Evolutionary conservation across 2,888 invertebrate genomes (phyloP).

Genomic region (Plebejus anna): DNA sequence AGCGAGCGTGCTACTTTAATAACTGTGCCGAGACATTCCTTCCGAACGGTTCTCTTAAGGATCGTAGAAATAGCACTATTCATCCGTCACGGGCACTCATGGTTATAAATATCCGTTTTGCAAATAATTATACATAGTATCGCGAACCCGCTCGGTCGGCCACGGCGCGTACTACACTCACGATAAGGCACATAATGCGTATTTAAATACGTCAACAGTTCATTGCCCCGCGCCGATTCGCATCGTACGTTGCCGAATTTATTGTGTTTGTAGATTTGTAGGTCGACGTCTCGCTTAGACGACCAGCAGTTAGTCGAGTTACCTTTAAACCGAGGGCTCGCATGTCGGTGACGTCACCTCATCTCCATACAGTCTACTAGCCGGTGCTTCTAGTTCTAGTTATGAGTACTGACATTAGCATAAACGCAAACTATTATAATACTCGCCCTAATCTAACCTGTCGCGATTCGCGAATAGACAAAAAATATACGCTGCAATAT

Average conservation of each 20-base stretch:
- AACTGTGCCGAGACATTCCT: conserved; percentile 37
- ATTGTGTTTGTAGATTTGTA: conserved; percentile 79
- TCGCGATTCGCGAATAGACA: conserved; percentile 60
- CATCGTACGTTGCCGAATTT: conserved; percentile 72
- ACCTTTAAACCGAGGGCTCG: conserved; percentile 72
- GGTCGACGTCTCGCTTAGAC: conserved; percentile 56
- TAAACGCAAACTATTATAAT: conserved; percentile 65
- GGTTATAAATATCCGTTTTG: conserved; percentile 73
- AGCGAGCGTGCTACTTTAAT: conserved; percentile 17
- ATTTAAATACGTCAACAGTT: conserved; percentile 78
- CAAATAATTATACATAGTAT: conserved; percentile 58
- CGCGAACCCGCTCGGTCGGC: conserved; percentile 60
- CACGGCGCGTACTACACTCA: conserved; percentile 68
- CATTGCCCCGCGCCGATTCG: conserved; percentile 70
- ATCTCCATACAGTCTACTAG: conserved; percentile 56
- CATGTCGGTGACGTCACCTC: conserved; percentile 68
- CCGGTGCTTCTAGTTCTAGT: conserved; percentile 70
- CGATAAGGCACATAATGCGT: conserved; percentile 75
- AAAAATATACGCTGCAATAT: conserved; percentile 51
- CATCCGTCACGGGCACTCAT: conserved; percentile 66
- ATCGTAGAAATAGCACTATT: conserved; percentile 64
- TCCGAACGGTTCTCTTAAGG: conserved; percentile 51
- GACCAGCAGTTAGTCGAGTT: conserved; percentile 42
- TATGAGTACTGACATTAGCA: conserved; percentile 53
- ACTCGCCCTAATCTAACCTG: conserved; percentile 73